Evolutionary conservation across 2,113 vertebrate species (phyloP), one percentile per base, ranked within the genome.

Genomic region (Oriolus oriolus): DNA sequence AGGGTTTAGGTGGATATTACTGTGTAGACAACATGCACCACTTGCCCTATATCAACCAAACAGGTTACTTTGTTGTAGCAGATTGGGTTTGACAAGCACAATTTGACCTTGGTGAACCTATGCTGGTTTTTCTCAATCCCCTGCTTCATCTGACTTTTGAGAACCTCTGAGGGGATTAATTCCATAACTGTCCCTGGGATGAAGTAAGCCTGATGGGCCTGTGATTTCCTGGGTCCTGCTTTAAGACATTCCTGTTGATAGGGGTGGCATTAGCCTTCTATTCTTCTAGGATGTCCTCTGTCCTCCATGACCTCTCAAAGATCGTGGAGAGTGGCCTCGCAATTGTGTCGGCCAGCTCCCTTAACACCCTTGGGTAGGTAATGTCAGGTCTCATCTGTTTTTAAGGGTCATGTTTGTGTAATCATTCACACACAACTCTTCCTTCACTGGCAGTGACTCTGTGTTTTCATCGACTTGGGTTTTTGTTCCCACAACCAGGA

Each of bases 1-100:
- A 66, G 39, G 13, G 2, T 52, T 63, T 41, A 37, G 4, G 18
- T 59, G 37, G 27, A 27, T 65, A 37, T 66, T 47, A 35, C 26
- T n/a, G 10, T 24, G 16, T 14, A 12, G 41, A 37, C 9, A 49
- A 12, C 5, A 15, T 45, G 16, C 30, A 16, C 2, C 4, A 12
- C 14, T 53, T 8, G 4, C 1, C 8, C 30, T 30, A 4, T 16
- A 33, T 23, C 26, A 61, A 20, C 22, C 22, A 26, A 76, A 28
- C 8, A n/a, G 23, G 10, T 74, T 13, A 20, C 17, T 61, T 83
- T 47, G 10, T 23, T 42, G 18, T 31, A 61, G 61, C 2, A 54
- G 4, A 10, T 10, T 0, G 1, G 5, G 18, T 42, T 42, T 47
- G 12, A 37, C 13, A 56, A 76, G 22, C 4, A 31, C 1, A 0